Percentiles rank a stretch among this genome's conserved stretches.
Conservation (phyloP, 2,113 vertebrate species). For the Petaurus breviceps region DNA sequence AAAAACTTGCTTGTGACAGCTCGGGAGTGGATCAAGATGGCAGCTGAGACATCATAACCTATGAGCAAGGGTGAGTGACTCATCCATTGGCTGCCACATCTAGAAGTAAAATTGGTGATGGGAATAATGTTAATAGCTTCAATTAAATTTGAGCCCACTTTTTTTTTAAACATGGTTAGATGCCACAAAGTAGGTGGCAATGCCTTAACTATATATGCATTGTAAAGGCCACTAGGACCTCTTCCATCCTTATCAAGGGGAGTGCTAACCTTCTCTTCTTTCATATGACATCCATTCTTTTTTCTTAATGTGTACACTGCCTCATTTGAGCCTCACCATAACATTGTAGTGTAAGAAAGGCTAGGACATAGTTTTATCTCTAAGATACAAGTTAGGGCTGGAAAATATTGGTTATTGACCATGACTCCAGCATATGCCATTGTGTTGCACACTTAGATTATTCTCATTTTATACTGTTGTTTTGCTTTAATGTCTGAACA, state of each 20-base stretch:
- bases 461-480: background rate
- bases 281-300: no score
- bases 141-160: background rate
- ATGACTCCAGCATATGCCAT: background rate
- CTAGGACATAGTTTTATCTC: background rate
- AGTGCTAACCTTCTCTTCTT: no score
- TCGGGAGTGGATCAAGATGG: background rate
- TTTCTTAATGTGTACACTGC: background rate
- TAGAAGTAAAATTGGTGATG: background rate
- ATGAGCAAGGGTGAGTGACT: background rate
- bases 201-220: no score
- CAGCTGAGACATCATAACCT: background rate
- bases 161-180: no score
- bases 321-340: background rate
- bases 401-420: background rate
- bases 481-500: background rate
- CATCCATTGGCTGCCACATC: background rate
- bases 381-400: background rate
- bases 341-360: background rate
- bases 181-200: no score
- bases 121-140: background rate
- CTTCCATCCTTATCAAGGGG: background rate
- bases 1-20: background rate
- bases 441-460: background rate
- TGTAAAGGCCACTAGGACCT: no score